Conservation (phyloP, 1,140 invertebrate genomes). For the Dermatophagoides farinae region DNA sequence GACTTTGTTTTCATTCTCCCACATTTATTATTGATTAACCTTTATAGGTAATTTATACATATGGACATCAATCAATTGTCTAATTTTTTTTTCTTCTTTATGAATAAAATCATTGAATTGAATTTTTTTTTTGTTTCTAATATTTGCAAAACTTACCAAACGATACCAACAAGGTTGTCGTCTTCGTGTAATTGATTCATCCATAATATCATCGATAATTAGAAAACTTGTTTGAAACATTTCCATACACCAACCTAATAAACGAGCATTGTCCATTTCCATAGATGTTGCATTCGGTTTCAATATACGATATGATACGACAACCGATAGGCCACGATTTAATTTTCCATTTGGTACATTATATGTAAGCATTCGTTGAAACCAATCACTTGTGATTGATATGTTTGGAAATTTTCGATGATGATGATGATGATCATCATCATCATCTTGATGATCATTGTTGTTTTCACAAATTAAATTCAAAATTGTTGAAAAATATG, state of each 20-base stretch:
- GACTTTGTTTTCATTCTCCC: too few relatives aligned
- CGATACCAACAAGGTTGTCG: conserved; percentile 75
- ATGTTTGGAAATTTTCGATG: not conserved
- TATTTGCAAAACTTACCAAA: conserved; percentile 25
- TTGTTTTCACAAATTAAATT: too few relatives aligned
- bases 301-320: conserved; percentile 55
- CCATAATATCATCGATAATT: conserved; percentile 77
- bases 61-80: too few relatives aligned
- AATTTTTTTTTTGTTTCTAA: too few relatives aligned
- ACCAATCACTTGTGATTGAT: not conserved
- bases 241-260: conserved; percentile 85
- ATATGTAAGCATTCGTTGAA: conserved; percentile 29
- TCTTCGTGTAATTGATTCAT: conserved; percentile 51
- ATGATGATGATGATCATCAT: not conserved
- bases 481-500: too few relatives aligned
- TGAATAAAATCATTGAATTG: too few relatives aligned
- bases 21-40: too few relatives aligned
- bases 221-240: conserved; percentile 70
- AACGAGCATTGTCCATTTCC: conserved; percentile 36
- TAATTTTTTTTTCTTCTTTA: too few relatives aligned
- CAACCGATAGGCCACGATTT: conserved; percentile 49
- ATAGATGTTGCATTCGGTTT: conserved; percentile 22
- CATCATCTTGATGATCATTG: not conserved
- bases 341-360: conserved; percentile 34
- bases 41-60: too few relatives aligned